These are phyloP conservation scores for Zophobas morio DNA, from an alignment of 1,140 invertebrate genomes.

Conservation along the genomic window DNA sequence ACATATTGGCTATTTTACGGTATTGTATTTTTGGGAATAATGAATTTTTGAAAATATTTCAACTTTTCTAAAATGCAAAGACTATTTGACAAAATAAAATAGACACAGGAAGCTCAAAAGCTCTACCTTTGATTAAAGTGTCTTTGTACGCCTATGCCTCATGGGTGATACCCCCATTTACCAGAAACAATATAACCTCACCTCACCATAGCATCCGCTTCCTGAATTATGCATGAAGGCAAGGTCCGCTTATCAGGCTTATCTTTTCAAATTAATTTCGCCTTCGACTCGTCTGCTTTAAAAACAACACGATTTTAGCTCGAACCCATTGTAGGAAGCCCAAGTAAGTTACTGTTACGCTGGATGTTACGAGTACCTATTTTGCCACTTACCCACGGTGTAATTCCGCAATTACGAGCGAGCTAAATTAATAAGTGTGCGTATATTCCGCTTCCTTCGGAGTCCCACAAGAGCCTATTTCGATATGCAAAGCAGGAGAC, in stretches of 20 bases:
- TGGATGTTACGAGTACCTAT: constrained; percentile 6
- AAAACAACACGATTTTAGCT: constrained; percentile 5
- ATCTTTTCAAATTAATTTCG: constrained; percentile 37
- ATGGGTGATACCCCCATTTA: constrained; percentile 11
- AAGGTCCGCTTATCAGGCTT: constrained; percentile 25
- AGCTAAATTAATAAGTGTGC: constrained; percentile 7
- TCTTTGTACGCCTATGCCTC: neutral
- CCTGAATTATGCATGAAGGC: constrained; percentile 28
- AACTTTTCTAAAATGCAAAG: no score
- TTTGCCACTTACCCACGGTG: constrained; percentile 8
- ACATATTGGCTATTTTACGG: no score
- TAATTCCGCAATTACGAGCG: neutral
- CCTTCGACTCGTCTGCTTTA: constrained; percentile 14
- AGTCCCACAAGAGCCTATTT: constrained; percentile 10
- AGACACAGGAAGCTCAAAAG: no score
- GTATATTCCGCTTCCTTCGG: constrained; percentile 2
- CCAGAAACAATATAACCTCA: constrained; percentile 23
- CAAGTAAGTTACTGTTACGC: constrained; percentile 27
- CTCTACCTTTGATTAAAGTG: no score
- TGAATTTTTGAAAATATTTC: no score
- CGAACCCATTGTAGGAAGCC: neutral
- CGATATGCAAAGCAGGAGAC: neutral
- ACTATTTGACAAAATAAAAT: no score
- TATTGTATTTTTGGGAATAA: neutral
- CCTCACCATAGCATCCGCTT: constrained; percentile 22